Conservation (phyloP, 2,888 invertebrate genomes). For the Tetrapedia diversipes region DNA sequence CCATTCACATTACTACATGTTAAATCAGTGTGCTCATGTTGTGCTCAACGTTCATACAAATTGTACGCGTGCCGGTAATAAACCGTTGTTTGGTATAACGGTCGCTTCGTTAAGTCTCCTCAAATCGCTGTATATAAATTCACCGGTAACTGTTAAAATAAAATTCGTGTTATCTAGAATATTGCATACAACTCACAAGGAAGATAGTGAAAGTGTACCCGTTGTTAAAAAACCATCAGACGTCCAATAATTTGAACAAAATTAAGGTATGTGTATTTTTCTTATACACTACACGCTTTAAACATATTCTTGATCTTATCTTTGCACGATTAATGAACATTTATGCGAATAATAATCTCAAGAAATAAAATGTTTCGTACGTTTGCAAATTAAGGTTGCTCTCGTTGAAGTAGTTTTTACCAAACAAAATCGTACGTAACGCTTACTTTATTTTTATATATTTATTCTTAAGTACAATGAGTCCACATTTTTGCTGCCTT, state of each 20-base stretch:
- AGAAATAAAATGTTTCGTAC: not conserved
- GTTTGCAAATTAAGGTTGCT: slow-evolving; percentile 21
- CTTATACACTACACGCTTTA: not conserved
- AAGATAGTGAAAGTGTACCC: slow-evolving; percentile 39
- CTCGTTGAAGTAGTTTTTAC: slow-evolving; percentile 14
- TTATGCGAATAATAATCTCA: not conserved
- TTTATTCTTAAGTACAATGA: slow-evolving; percentile 19
- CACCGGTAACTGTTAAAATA: slow-evolving; percentile 7
- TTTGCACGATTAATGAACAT: not conserved
- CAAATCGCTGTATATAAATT: slow-evolving; percentile 29
- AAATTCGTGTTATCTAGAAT: not conserved
- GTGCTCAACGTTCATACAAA: slow-evolving; percentile 52
- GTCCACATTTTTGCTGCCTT: slow-evolving; percentile 24
- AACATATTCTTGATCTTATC: not conserved
- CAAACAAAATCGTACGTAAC: slow-evolving; percentile 27
- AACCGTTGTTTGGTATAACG: slow-evolving; percentile 62
- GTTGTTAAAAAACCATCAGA: slow-evolving; percentile 35
- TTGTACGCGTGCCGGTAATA: slow-evolving; percentile 62
- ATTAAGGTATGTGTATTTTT: slow-evolving; percentile 33
- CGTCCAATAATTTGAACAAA: slow-evolving; percentile 18
- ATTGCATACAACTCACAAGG: not conserved
- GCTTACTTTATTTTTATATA: slow-evolving; percentile 43
- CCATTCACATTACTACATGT: slow-evolving; percentile 46
- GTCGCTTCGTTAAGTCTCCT: slow-evolving; percentile 43
- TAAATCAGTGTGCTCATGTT: slow-evolving; percentile 39